These are phyloP conservation scores for Elaphurus davidianus DNA, from an alignment of 2,113 vertebrate species.

Conservation along the genomic window DNA sequence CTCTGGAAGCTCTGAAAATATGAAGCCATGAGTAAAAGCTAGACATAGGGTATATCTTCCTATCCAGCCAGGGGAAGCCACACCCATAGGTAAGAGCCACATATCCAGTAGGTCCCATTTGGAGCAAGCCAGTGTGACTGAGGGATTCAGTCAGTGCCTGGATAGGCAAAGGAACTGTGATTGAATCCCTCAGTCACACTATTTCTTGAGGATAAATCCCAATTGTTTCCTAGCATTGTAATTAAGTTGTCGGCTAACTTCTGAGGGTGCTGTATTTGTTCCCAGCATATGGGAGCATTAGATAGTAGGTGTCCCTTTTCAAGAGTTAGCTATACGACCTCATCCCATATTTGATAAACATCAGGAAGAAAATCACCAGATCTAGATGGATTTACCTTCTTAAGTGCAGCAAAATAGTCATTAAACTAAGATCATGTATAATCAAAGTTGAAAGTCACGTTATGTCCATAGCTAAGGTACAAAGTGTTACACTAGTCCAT, in stretches of 20 bases:
- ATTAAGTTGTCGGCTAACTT: not conserved
- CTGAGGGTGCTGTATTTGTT: not conserved
- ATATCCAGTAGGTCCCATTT: not conserved
- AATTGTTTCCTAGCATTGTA: not conserved
- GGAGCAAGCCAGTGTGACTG: not conserved
- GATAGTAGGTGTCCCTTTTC: not conserved
- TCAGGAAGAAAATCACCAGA: not conserved
- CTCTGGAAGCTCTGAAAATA: too few species aligned
- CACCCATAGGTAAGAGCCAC: not conserved
- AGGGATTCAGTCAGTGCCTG: not conserved
- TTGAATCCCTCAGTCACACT: too few species aligned
- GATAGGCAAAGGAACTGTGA: not conserved
- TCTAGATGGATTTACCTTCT: not conserved
- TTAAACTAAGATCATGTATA: not conserved
- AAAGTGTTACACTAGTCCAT: not conserved
- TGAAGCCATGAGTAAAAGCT: too few species aligned
- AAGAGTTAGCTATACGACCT: not conserved
- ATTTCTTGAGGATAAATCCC: not conserved
- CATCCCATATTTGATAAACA: not conserved
- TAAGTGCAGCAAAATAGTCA: not conserved
- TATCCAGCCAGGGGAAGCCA: not conserved
- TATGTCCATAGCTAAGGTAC: not conserved
- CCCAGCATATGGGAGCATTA: not conserved
- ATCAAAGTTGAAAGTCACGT: not conserved
- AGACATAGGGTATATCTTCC: too few species aligned